Evolutionary conservation across 2,113 vertebrate genomes (phyloP).

Genomic region (Zosterops lateralis): DNA sequence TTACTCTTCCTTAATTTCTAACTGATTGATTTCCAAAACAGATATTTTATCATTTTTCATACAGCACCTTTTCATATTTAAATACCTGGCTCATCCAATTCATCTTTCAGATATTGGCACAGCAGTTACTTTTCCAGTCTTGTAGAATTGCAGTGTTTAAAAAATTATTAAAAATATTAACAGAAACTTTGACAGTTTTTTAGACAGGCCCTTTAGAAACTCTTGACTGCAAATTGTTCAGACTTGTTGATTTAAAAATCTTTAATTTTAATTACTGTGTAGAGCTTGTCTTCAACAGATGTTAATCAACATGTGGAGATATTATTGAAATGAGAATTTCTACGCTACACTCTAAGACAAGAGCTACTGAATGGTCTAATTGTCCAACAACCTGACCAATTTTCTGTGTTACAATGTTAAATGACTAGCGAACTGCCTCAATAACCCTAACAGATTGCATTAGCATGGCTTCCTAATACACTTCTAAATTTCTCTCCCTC

Average conservation of each 20-base stretch:
- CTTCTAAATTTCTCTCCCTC: neutral
- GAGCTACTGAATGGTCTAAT: neutral
- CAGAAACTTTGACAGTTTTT: neutral
- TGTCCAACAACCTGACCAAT: neutral
- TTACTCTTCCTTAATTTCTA: neutral
- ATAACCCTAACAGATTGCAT: conserved; percentile 9
- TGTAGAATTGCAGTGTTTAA: neutral
- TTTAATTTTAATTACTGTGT: neutral
- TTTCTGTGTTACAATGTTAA: neutral
- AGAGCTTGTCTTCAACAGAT: neutral
- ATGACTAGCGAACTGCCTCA: neutral
- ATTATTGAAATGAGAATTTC: neutral
- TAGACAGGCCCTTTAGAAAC: neutral
- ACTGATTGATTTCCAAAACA: neutral
- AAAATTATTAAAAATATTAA: neutral
- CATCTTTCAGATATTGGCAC: neutral
- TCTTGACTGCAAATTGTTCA: neutral
- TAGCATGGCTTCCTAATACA: neutral
- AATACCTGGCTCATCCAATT: neutral
- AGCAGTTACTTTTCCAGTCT: neutral
- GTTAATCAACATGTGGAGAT: neutral
- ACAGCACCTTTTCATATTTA: neutral
- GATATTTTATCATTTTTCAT: neutral
- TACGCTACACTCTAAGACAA: neutral
- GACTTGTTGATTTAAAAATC: neutral